These are phyloP conservation scores for Peromyscus eremicus DNA, from an alignment of 2,797 vertebrate genomes.

Conservation along the genomic window DNA sequence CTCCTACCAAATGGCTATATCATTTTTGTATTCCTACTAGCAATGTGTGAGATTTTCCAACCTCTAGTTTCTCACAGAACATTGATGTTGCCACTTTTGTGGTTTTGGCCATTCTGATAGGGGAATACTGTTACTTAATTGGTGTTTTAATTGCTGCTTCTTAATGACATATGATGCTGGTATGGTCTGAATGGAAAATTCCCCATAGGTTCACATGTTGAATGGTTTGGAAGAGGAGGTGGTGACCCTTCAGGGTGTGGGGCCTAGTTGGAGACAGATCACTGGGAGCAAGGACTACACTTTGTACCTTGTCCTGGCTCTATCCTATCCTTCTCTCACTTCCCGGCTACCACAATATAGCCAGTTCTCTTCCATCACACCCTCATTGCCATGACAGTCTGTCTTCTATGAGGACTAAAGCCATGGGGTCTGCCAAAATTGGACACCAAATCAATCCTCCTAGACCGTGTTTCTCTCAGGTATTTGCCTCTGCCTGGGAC, in stretches of 20 bases:
- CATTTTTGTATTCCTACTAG: not conserved
- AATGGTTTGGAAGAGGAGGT: not conserved
- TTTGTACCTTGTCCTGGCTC: not conserved
- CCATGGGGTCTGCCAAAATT: not conserved
- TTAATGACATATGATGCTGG: not conserved
- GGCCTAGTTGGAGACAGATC: not conserved
- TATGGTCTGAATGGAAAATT: not conserved
- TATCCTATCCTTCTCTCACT: not conserved
- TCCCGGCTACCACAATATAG: not conserved
- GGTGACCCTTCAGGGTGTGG: not conserved
- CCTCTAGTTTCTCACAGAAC: not conserved
- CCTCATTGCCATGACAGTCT: not conserved
- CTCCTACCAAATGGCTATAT: not conserved
- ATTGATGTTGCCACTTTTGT: not conserved
- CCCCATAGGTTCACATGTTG: not conserved
- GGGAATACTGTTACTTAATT: not conserved
- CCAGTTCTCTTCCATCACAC: not conserved
- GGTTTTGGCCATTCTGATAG: not conserved
- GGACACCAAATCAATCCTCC: too few relatives aligned
- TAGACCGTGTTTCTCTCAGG: not conserved
- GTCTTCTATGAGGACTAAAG: not conserved
- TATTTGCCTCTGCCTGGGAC: not conserved
- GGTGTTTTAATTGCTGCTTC: not conserved
- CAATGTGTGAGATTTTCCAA: not conserved
- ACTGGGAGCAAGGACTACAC: not conserved